phyloP scores from a whole-genome alignment of 2,888 invertebrate species.

The Noctua pronuba region DNA sequence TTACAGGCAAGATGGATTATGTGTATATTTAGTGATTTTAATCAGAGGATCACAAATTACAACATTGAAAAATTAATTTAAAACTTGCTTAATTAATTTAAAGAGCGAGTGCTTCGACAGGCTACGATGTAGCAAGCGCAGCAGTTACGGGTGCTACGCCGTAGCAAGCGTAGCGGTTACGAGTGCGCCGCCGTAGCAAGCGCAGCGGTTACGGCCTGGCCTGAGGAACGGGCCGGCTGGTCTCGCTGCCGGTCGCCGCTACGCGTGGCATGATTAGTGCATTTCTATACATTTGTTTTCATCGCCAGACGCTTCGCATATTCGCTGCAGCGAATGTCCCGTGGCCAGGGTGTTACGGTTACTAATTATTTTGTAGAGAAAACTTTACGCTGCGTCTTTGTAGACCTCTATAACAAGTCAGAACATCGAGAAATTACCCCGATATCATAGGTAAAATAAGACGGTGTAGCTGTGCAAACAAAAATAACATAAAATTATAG shows the following conservation, averaged over 20 bases:
- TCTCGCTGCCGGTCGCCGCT: too few species aligned
- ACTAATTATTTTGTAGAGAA: too few species aligned
- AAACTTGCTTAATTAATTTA: too few species aligned
- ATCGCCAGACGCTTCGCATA: too few species aligned
- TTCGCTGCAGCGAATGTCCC: too few species aligned
- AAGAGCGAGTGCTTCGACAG: neutral
- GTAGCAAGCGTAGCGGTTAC: conserved; percentile 9
- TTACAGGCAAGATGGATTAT: neutral
- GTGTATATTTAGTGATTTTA: neutral
- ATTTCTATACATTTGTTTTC: too few species aligned
- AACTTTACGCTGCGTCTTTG: too few species aligned
- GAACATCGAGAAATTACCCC: neutral
- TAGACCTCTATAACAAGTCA: neutral
- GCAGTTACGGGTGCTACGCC: conserved; percentile 7
- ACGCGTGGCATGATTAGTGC: too few species aligned
- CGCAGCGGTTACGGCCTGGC: neutral
- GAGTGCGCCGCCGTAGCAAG: conserved; percentile 16
- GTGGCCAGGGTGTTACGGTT: too few species aligned
- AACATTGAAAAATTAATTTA: neutral
- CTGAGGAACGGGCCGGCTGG: too few species aligned
- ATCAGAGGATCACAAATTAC: neutral
- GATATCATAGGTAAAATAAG: neutral
- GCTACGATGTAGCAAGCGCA: conserved; percentile 11
- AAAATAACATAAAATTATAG: neutral
- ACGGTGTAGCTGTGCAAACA: neutral